Percentiles rank a stretch among this genome's conserved stretches.
These are phyloP conservation scores for Siniperca obscura DNA, from an alignment of 2,797 vertebrate species.

Conservation along the genomic window DNA sequence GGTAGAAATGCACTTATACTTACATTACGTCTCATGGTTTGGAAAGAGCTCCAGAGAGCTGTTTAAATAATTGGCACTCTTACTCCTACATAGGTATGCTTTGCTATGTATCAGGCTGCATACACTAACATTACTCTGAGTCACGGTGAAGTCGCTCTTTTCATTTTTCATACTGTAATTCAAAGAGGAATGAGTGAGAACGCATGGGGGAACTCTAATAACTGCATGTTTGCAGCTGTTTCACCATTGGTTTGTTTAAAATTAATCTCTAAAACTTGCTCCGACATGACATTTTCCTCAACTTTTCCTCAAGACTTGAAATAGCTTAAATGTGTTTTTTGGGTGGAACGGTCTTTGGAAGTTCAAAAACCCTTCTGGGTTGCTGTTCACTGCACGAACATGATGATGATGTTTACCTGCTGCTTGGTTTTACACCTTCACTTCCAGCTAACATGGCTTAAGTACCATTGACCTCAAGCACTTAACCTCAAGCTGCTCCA, in stretches of 20 bases:
- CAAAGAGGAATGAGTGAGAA: conserved; percentile 6
- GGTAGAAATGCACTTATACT: conserved; percentile 36
- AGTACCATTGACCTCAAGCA: conserved; percentile 43
- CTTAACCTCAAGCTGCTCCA: conserved; percentile 46
- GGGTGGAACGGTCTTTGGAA: neutral
- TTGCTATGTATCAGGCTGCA: conserved; percentile 19
- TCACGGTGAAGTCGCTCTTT: conserved; percentile 13
- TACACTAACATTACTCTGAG: conserved; percentile 19
- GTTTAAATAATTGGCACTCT: conserved; percentile 61
- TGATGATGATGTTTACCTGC: neutral
- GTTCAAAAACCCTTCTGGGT: neutral
- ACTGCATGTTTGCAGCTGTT: conserved; percentile 12
- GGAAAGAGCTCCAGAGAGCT: conserved; percentile 47
- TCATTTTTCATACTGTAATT: neutral
- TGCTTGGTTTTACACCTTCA: conserved; percentile 14
- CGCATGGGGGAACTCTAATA: neutral
- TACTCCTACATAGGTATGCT: conserved; percentile 46
- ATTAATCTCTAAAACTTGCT: neutral
- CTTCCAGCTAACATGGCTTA: conserved; percentile 10
- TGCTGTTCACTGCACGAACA: conserved; percentile 1
- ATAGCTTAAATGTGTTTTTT: neutral
- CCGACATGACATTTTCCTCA: neutral
- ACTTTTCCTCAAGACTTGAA: neutral
- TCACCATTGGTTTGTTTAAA: conserved; percentile 3
- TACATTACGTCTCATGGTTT: conserved; percentile 29